Conservation (phyloP, 2,113 vertebrate species). For the Todiramphus saurophagus region DNA sequence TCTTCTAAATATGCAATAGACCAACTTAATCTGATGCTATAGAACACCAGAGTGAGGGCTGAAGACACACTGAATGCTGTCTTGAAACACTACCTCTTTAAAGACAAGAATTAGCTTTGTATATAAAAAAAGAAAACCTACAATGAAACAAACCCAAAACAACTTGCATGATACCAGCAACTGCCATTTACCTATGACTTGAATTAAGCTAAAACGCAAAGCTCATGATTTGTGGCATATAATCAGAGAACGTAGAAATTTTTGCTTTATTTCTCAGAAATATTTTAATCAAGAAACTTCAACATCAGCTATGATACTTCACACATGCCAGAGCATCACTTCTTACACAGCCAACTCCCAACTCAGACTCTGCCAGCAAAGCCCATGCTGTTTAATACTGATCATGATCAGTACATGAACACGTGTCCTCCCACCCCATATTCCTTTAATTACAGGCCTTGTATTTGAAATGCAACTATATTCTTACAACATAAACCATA, state of each 20-base stretch:
- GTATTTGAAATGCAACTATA: neutral
- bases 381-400: neutral
- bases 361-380: neutral
- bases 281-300: neutral
- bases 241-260: neutral
- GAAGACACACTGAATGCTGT: neutral
- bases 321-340: fast-evolving
- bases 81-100: neutral
- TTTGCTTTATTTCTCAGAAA: neutral
- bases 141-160: neutral
- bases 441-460: neutral
- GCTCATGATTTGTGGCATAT: neutral
- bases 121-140: fast-evolving
- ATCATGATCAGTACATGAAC: neutral
- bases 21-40: neutral
- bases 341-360: neutral
- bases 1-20: neutral
- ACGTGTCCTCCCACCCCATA: fast-evolving
- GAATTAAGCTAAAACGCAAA: neutral
- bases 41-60: neutral
- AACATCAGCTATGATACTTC: neutral
- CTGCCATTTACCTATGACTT: neutral
- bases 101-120: neutral
- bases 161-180: neutral
- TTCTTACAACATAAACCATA: neutral